Conservation (phyloP, 2,113 vertebrate species). For the Syngnathus floridae region DNA sequence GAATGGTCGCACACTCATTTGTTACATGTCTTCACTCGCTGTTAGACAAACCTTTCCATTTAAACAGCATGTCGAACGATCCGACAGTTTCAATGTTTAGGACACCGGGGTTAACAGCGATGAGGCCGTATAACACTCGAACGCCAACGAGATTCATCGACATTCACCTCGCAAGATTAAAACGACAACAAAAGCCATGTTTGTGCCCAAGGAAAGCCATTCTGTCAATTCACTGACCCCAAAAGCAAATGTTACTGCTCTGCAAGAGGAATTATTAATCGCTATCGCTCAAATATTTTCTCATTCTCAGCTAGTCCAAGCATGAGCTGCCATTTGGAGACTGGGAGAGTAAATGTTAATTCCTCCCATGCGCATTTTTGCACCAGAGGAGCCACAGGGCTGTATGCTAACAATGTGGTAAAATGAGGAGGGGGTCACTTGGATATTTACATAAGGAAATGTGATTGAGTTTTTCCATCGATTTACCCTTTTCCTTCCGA, state of each 20-base stretch:
- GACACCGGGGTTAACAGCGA: constrained; percentile 17
- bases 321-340: constrained; percentile 72
- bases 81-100: constrained; percentile 30
- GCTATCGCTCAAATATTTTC: constrained; percentile 61
- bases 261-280: constrained; percentile 61
- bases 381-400: constrained; percentile 48
- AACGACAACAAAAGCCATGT: constrained; percentile 30
- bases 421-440: constrained; percentile 45
- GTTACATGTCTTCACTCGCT: constrained; percentile 23
- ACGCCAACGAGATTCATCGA: constrained; percentile 1
- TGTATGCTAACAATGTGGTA: constrained; percentile 49
- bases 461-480: constrained; percentile 70
- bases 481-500: constrained; percentile 52
- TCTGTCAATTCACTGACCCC: constrained; percentile 47
- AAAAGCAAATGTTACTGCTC: constrained; percentile 69
- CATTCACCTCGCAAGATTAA: constrained; percentile 16
- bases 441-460: constrained; percentile 74
- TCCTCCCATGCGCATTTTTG: constrained; percentile 58
- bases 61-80: constrained; percentile 40
- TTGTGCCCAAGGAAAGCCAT: constrained; percentile 36
- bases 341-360: constrained; percentile 72
- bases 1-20: constrained; percentile 23
- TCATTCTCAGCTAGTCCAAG: constrained; percentile 41
- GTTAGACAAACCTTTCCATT: constrained; percentile 28
- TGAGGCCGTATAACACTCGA: background rate